Base-by-base conservation (phyloP, 2,113 vertebrate species). In the Stegostoma tigrinum region DNA sequence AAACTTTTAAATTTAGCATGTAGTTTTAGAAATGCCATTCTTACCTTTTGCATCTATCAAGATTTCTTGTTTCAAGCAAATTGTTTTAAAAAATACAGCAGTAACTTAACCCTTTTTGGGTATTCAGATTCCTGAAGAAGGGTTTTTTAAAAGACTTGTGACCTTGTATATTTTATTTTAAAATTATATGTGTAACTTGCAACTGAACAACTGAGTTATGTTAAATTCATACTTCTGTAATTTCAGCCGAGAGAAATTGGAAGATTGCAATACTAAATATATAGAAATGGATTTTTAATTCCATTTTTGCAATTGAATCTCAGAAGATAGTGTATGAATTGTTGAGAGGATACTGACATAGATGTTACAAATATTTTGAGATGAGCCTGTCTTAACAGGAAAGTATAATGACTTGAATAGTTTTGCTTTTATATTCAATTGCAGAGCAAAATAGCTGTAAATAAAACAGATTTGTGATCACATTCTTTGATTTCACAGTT, bases 351-450 rank as follows among this genome's bases (percentile, higher is more conserved):
- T 94, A 94, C 93, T 38, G 42, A 19, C n/a, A 45, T 45, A 68
- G 52, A 61, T 61, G 45, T 68, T 38, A 21, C 42, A 48, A 61
- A 48, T 48, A 15, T 70, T 70, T 94, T 94, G 38, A 61, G 30
- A 61, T 61, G 27, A 66, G 14, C 67, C 48, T 45, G 61, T 61
- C 55, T 90, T 23, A 23, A 94, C 38, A 70, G 70, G 93, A 45
- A 45, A 38, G 23, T 70, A 48, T 94, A 38, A 94, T 72, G 48
- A 24, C 24, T 61, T 27, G 27, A 94, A 68, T 70, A 45, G 30
- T 94, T 94, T 94, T 94, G 80, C 80, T 83, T 55, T 91, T 55
- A 30, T 91, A 34, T 64, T 30, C 61, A 64, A 64, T 91, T 14
- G 64, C 52, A 55, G 30, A 55, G 0, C 5, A 30, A 91, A n/a